Evolutionary conservation across 2,113 vertebrate genomes (phyloP).

Genomic region (Tapirus terrestris): DNA sequence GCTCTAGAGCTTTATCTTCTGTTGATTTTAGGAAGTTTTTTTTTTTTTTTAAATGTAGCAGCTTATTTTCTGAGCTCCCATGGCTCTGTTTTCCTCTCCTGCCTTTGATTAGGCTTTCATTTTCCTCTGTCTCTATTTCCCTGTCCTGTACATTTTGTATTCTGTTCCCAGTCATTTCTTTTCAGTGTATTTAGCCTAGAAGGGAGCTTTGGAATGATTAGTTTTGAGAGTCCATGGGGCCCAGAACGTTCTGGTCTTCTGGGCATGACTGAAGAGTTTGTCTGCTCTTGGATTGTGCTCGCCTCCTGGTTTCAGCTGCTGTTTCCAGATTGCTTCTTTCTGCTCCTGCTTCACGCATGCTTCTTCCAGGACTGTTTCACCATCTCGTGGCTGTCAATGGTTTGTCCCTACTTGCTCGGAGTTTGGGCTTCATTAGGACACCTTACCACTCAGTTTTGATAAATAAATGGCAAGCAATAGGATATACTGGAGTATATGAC

Average conservation of each 20-base stretch:
- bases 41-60: no score
- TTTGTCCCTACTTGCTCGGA: not conserved
- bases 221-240: not conserved
- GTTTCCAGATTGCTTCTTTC: not conserved
- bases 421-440: not conserved
- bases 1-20: not conserved
- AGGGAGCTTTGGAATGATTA: not conserved
- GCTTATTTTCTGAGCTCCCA: not conserved
- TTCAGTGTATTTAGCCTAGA: not conserved
- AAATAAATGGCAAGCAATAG: no score
- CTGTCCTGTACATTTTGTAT: not conserved
- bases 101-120: not conserved
- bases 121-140: not conserved
- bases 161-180: not conserved
- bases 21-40: not conserved
- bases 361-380: accelerated
- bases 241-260: not conserved
- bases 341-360: not conserved
- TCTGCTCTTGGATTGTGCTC: not conserved
- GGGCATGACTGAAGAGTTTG: not conserved
- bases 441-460: not conserved
- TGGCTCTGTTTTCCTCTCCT: not conserved
- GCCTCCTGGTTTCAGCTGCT: not conserved
- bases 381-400: not conserved
- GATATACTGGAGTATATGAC: no score